These are phyloP conservation scores for Euleptes europaea DNA, from an alignment of 2,113 vertebrate genomes.

Conservation along the genomic window DNA sequence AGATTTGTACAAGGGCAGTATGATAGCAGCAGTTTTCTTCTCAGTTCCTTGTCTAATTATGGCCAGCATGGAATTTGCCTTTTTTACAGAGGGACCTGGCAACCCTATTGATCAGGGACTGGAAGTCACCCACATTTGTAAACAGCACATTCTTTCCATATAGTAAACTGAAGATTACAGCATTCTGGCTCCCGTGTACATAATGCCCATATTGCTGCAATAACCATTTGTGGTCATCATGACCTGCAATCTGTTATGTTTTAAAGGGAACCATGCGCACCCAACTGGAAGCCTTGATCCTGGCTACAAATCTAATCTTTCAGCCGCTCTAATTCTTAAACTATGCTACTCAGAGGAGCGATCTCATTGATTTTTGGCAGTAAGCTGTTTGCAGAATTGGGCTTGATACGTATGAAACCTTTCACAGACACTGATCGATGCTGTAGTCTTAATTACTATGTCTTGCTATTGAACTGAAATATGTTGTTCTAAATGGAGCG, in stretches of 20 bases:
- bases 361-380: neutral
- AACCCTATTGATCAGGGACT: neutral
- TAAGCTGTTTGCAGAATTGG: neutral
- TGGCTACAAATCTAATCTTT: neutral
- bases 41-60: too few species aligned
- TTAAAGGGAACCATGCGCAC: conserved; percentile 1
- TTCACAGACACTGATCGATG: conserved; percentile 5
- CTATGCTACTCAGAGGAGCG: neutral
- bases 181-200: neutral
- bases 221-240: neutral
- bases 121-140: neutral
- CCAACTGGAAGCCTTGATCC: neutral
- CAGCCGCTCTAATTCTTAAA: neutral
- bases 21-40: too few species aligned
- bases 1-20: too few species aligned
- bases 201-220: neutral
- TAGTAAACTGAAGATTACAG: neutral
- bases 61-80: too few species aligned
- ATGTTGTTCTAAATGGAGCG: conserved; percentile 24
- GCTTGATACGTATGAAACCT: neutral
- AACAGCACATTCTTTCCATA: neutral
- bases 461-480: conserved; percentile 2
- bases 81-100: too few species aligned
- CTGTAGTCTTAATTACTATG: neutral
- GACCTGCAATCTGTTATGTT: neutral